phyloP scores from a whole-genome alignment of 2,888 invertebrate species.

The Cephus sareptanus region DNA sequence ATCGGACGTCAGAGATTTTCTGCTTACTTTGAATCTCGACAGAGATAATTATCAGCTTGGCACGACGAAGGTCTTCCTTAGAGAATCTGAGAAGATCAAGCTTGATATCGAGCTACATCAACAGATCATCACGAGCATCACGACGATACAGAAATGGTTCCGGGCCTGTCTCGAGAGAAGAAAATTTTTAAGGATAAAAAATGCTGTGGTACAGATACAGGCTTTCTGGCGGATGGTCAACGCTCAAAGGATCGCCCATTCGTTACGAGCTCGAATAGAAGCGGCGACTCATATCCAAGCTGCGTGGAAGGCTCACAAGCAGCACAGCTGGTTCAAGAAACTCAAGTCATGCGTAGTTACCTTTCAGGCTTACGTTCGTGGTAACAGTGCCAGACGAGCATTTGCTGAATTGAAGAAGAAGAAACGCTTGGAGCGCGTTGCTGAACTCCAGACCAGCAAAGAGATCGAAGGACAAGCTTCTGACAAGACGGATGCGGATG shows the following conservation, averaged over 20 bases:
- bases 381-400: slow-evolving; percentile 73
- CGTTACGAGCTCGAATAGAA: slow-evolving; percentile 68
- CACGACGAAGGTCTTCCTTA: slow-evolving; percentile 89
- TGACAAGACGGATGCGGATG: background rate
- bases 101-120: slow-evolving; percentile 92
- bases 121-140: slow-evolving; percentile 93
- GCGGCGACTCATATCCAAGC: slow-evolving; percentile 81
- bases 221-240: slow-evolving; percentile 76
- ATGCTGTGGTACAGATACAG: slow-evolving; percentile 83
- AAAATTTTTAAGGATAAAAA: slow-evolving; percentile 79
- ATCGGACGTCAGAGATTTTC: slow-evolving; percentile 85
- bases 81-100: slow-evolving; percentile 93
- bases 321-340: slow-evolving; percentile 75
- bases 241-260: slow-evolving; percentile 69
- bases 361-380: slow-evolving; percentile 81
- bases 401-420: slow-evolving; percentile 66
- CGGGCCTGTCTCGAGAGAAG: slow-evolving; percentile 82
- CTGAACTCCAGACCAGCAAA: background rate
- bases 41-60: slow-evolving; percentile 91
- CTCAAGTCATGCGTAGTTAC: slow-evolving; percentile 71
- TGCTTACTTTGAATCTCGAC: slow-evolving; percentile 85
- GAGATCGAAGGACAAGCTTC: background rate
- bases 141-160: slow-evolving; percentile 92
- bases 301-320: slow-evolving; percentile 79
- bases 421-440: slow-evolving; percentile 18